A percentile compares a stretch with the other conserved stretches of the same genome.
These are phyloP conservation scores for Tanytarsus gracilentus DNA, from an alignment of 2,888 invertebrate genomes.

Conservation along the genomic window DNA sequence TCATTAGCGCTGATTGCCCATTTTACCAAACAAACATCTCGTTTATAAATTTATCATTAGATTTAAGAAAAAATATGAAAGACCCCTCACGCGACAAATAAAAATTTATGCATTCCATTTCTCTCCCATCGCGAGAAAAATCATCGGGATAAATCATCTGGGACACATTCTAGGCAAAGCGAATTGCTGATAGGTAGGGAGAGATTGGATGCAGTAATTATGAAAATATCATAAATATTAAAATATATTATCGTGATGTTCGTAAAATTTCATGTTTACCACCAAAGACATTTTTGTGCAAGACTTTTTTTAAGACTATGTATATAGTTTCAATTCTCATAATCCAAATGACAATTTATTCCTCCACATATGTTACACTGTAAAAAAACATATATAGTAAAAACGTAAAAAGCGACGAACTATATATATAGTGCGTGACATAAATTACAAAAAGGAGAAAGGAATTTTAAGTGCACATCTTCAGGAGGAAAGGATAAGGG, in stretches of 20 bases:
- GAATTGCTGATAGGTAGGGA: constrained; percentile 7
- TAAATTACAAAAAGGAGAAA: neutral
- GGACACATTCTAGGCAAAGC: constrained; percentile 13
- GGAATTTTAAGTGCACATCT: constrained; percentile 21
- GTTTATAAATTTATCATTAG: constrained; percentile 1
- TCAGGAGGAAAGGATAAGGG: neutral
- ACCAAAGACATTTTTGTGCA: neutral
- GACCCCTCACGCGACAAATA: constrained; percentile 19
- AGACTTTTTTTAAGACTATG: neutral
- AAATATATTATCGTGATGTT: constrained; percentile 22
- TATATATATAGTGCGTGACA: constrained; percentile 20
- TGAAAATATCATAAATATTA: constrained; percentile 26
- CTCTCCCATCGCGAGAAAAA: neutral
- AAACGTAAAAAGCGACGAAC: neutral
- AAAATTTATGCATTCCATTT: constrained; percentile 21
- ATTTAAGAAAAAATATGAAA: neutral
- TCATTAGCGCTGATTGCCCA: constrained; percentile 22
- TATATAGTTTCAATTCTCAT: neutral
- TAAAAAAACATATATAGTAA: too few species aligned
- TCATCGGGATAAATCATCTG: constrained; percentile 6
- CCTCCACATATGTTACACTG: neutral
- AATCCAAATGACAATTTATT: neutral
- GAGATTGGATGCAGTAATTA: constrained; percentile 13
- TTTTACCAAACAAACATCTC: constrained; percentile 1
- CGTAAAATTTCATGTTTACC: constrained; percentile 9